A percentile compares a stretch with the other conserved stretches of the same genome.
Conservation (phyloP, 2,888 invertebrate genomes). For the Atethmia centrago region DNA sequence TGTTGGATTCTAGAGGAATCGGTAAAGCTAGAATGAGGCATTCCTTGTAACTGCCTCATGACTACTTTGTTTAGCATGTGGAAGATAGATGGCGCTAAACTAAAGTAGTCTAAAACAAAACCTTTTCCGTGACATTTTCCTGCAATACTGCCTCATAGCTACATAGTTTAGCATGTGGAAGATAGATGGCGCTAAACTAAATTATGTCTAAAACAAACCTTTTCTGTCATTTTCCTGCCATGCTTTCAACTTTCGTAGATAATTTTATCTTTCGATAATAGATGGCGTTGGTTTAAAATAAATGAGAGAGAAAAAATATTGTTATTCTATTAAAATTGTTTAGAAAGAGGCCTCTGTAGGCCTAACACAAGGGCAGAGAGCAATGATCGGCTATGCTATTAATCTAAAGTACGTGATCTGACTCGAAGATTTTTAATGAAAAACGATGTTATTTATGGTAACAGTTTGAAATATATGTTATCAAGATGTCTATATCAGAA, state of each 20-base stretch:
- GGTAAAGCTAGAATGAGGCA: too few relatives aligned
- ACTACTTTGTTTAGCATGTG: rapidly evolving
- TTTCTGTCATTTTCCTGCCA: not conserved
- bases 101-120: rapidly evolving
- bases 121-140: not conserved
- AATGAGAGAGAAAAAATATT: not conserved
- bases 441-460: slow-evolving; percentile 30
- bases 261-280: not conserved
- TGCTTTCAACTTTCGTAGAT: not conserved
- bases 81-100: slow-evolving; percentile 38
- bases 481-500: not conserved
- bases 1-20: not conserved
- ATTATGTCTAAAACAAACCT: not conserved
- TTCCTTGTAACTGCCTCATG: not conserved
- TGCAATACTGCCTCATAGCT: rapidly evolving
- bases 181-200: slow-evolving; percentile 34
- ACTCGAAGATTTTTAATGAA: slow-evolving; percentile 26
- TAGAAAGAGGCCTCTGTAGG: not conserved
- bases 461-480: slow-evolving; percentile 1
- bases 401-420: slow-evolving; percentile 34
- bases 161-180: not conserved
- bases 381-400: slow-evolving; percentile 12
- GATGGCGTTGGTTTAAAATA: slow-evolving; percentile 18
- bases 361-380: slow-evolving; percentile 4
- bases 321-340: slow-evolving; percentile 1